These are phyloP conservation scores for Acanthochromis polyacanthus DNA, from an alignment of 2,113 vertebrate genomes.

Conservation along the genomic window DNA sequence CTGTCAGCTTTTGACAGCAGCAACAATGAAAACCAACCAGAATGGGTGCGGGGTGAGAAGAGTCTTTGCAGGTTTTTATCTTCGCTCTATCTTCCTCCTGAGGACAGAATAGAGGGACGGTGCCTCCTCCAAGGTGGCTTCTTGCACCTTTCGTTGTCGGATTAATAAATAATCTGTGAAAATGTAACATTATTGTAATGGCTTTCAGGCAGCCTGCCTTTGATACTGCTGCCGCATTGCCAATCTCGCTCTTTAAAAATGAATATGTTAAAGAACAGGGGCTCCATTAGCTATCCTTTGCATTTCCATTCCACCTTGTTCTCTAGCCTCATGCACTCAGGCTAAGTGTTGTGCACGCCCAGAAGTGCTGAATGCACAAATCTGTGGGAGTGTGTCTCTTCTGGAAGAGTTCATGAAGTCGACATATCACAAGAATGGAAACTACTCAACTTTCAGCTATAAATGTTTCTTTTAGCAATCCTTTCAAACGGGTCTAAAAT, in stretches of 20 bases:
- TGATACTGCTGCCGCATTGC: slow-evolving; percentile 54
- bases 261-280: slow-evolving; percentile 80
- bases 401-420: slow-evolving; percentile 26
- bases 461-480: not conserved
- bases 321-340: slow-evolving; percentile 69
- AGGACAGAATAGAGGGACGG: slow-evolving; percentile 53
- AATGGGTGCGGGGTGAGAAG: slow-evolving; percentile 70
- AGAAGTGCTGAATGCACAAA: slow-evolving; percentile 35
- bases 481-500: not conserved
- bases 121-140: slow-evolving; percentile 70
- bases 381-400: slow-evolving; percentile 18
- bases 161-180: slow-evolving; percentile 87
- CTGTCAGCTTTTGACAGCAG: slow-evolving; percentile 75
- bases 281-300: slow-evolving; percentile 79
- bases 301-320: slow-evolving; percentile 79
- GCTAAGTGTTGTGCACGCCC: slow-evolving; percentile 68
- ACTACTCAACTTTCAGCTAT: slow-evolving; percentile 10
- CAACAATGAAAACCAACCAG: slow-evolving; percentile 70
- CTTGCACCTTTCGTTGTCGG: slow-evolving; percentile 76
- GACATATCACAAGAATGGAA: slow-evolving; percentile 18
- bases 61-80: slow-evolving; percentile 69
- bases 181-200: slow-evolving; percentile 83
- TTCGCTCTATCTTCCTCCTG: slow-evolving; percentile 55
- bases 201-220: slow-evolving; percentile 76
- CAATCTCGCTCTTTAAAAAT: slow-evolving; percentile 85